Percentiles rank a stretch among this genome's conserved stretches.
Conservation (phyloP, 1,140 invertebrate genomes). For the Mactra quadrangularis region DNA sequence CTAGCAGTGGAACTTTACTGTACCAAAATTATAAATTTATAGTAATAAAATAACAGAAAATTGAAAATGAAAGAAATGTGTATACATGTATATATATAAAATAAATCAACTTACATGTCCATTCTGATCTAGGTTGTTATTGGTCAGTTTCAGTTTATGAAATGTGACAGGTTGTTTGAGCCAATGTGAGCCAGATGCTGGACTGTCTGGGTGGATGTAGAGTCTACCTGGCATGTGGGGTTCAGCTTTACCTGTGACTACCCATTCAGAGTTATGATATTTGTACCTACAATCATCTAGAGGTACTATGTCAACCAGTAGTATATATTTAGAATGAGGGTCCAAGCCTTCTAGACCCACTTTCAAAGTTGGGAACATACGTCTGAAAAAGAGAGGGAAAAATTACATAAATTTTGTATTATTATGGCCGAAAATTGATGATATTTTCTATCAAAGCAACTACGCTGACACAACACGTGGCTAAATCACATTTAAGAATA, state of each 20-base stretch:
- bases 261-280: slow-evolving; percentile 83
- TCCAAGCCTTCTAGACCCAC: slow-evolving; percentile 86
- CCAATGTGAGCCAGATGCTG: slow-evolving; percentile 98
- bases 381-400: slow-evolving; percentile 75
- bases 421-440: too few relatives aligned
- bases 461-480: too few relatives aligned
- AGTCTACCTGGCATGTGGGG: slow-evolving; percentile 92
- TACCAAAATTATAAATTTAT: too few relatives aligned
- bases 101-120: slow-evolving; percentile 81
- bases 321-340: slow-evolving; percentile 90
- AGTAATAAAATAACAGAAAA: too few relatives aligned
- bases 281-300: slow-evolving; percentile 82
- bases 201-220: slow-evolving; percentile 97
- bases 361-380: slow-evolving; percentile 83
- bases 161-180: slow-evolving; percentile 98
- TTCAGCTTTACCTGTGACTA: slow-evolving; percentile 86
- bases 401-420: too few relatives aligned
- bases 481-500: too few relatives aligned
- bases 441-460: too few relatives aligned
- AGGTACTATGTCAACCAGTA: slow-evolving; percentile 90
- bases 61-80: too few relatives aligned
- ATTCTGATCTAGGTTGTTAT: slow-evolving; percentile 87
- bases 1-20: too few relatives aligned
- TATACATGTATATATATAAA: too few relatives aligned
- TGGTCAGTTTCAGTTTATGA: slow-evolving; percentile 98